These are phyloP conservation scores for Mesocentrotus franciscanus DNA, from an alignment of 53 echinoderm and acorn worm species.

Conservation along the genomic window DNA sequence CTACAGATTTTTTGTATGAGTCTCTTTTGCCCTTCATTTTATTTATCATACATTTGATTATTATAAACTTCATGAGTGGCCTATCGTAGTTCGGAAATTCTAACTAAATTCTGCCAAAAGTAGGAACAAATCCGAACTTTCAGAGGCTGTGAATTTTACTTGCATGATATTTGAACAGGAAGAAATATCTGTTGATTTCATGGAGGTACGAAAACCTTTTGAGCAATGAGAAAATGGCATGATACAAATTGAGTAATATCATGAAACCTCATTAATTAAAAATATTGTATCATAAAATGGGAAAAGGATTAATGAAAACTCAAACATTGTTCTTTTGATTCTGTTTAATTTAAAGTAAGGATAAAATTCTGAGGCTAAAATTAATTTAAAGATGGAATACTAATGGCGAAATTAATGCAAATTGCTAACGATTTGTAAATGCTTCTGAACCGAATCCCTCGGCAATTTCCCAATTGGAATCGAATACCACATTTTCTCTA, in stretches of 20 bases:
- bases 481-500: neutral
- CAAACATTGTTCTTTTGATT: neutral
- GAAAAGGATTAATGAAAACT: neutral
- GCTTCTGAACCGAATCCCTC: neutral
- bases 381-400: neutral
- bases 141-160: neutral
- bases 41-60: neutral
- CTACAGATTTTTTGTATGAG: neutral
- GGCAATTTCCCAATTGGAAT: neutral
- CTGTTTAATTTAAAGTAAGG: neutral
- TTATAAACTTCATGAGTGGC: neutral
- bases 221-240: neutral
- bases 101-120: neutral
- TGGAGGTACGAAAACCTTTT: neutral
- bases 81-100: neutral
- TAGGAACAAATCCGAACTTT: neutral
- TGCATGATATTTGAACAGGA: conserved; percentile 16
- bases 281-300: neutral
- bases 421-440: neutral
- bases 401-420: neutral
- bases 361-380: neutral
- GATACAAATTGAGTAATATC: neutral
- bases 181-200: neutral
- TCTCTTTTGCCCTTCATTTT: neutral
- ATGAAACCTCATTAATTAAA: neutral